These are phyloP conservation scores for Osmerus eperlanus DNA, from an alignment of 2,113 vertebrate genomes.

Conservation along the genomic window DNA sequence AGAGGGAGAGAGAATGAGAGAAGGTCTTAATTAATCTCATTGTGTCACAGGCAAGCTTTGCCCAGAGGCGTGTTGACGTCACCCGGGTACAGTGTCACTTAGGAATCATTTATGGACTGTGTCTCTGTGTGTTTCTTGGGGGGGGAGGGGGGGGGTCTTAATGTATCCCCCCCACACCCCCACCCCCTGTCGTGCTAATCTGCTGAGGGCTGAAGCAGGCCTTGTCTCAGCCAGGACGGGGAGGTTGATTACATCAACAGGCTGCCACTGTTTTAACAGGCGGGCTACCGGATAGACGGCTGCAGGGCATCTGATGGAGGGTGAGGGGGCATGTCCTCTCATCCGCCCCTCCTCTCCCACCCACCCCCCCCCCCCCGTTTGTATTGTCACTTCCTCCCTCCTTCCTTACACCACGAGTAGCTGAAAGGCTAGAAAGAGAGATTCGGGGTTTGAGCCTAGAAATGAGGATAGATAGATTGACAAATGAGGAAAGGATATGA, in stretches of 20 bases:
- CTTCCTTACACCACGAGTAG: not conserved
- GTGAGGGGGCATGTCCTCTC: not conserved
- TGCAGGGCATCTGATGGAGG: constrained; percentile 45
- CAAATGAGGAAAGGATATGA: not conserved
- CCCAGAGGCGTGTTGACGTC: constrained; percentile 38
- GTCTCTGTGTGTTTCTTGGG: not conserved
- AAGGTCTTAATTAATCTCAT: constrained; percentile 16
- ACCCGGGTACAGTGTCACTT: constrained; percentile 31
- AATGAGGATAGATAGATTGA: not conserved
- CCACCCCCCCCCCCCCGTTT: not conserved
- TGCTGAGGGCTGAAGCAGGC: constrained; percentile 34
- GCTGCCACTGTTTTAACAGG: constrained; percentile 55
- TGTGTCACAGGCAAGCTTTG: constrained; percentile 2
- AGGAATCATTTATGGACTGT: constrained; percentile 29
- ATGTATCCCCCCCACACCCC: constrained; percentile 11
- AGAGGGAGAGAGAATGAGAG: constrained; percentile 15
- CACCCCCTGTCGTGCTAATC: constrained; percentile 19
- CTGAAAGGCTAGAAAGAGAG: not conserved
- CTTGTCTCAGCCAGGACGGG: constrained; percentile 30
- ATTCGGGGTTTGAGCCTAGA: too few relatives aligned
- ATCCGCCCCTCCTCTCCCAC: not conserved
- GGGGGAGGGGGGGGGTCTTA: not conserved
- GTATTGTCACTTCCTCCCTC: constrained; percentile 1
- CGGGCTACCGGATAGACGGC: constrained; percentile 18
- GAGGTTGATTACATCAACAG: constrained; percentile 52